These are phyloP conservation scores for Philaethria dido DNA, from an alignment of 2,888 invertebrate species.

Conservation along the genomic window DNA sequence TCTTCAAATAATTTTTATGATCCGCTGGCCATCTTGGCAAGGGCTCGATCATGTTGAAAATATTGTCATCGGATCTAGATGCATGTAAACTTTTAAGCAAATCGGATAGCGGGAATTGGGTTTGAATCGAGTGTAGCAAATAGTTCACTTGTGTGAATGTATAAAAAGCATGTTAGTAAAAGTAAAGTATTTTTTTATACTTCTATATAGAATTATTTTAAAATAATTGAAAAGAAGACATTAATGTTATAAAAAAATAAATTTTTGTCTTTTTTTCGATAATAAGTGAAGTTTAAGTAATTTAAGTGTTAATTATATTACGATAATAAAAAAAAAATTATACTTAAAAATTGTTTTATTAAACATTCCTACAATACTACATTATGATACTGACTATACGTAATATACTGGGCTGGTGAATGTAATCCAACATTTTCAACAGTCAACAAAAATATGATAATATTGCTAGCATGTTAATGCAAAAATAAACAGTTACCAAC, in stretches of 20 bases:
- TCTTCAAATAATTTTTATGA: too few relatives aligned
- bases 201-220: not conserved
- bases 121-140: too few relatives aligned
- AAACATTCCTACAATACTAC: conserved; percentile 12
- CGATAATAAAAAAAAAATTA: not conserved
- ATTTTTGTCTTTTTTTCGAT: conserved; percentile 7
- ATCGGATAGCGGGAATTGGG: too few relatives aligned
- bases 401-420: not conserved
- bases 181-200: not conserved
- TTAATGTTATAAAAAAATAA: not conserved
- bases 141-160: too few relatives aligned
- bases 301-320: not conserved
- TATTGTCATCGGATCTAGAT: too few relatives aligned
- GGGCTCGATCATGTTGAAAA: too few relatives aligned
- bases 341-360: conserved; percentile 11
- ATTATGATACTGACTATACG: conserved; percentile 7
- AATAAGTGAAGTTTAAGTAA: not conserved
- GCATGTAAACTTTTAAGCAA: too few relatives aligned
- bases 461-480: too few relatives aligned
- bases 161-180: too few relatives aligned
- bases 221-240: conserved; percentile 11
- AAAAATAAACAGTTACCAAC: too few relatives aligned
- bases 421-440: conserved; percentile 2
- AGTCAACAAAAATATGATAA: not conserved
- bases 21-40: too few relatives aligned